Evolutionary conservation across 2,888 invertebrate genomes (phyloP).

Genomic region (Polymixis lichenea): DNA sequence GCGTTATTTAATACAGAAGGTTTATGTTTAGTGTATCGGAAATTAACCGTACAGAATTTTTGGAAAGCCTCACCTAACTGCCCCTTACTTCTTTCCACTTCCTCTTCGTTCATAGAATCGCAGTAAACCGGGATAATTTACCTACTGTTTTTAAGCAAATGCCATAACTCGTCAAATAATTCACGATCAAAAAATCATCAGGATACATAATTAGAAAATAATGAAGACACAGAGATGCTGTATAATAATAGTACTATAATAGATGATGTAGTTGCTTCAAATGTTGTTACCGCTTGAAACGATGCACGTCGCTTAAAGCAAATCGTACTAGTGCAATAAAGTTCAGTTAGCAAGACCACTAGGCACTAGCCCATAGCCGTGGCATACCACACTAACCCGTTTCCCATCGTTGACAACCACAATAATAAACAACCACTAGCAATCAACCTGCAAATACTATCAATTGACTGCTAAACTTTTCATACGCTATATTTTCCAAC

Average conservation of each 20-base stretch:
- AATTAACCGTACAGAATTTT: not conserved
- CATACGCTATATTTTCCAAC: constrained; percentile 31
- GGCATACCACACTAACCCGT: constrained; percentile 10
- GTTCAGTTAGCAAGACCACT: constrained; percentile 11
- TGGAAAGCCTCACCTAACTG: too few relatives aligned
- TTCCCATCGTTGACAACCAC: constrained; percentile 33
- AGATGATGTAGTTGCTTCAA: not conserved
- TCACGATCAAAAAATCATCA: not conserved
- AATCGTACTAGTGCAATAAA: constrained; percentile 29
- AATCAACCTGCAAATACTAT: constrained; percentile 11
- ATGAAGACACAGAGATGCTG: not conserved
- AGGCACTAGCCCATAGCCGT: not conserved
- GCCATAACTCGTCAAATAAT: not conserved
- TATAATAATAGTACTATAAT: too few relatives aligned
- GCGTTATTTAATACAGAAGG: too few relatives aligned
- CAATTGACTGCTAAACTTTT: constrained; percentile 4
- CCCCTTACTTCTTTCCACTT: too few relatives aligned
- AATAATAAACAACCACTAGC: constrained; percentile 9
- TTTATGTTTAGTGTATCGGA: not conserved
- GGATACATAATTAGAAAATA: not conserved
- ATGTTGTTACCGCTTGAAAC: not conserved
- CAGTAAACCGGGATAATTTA: not conserved
- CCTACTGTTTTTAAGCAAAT: not conserved
- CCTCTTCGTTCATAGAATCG: too few relatives aligned
- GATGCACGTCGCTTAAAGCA: not conserved